A percentile compares a stretch with the other conserved stretches of the same genome.
phyloP scores from a whole-genome alignment of 2,888 invertebrate genomes.

The Ichneumoninae sp. region DNA sequence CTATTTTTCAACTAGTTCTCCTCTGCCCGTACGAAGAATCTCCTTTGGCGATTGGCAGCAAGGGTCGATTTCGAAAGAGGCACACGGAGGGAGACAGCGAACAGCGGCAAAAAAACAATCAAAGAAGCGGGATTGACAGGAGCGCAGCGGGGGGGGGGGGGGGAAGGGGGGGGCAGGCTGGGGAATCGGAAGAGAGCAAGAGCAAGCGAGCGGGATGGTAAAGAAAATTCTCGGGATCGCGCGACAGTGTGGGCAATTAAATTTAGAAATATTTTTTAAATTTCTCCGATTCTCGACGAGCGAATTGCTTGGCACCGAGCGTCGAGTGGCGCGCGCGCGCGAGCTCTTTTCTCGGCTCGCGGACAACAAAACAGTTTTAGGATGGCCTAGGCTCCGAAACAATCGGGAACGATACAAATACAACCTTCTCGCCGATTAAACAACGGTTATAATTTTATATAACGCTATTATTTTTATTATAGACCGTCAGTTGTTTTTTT shows the following conservation, averaged over 20 bases:
- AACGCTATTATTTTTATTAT: constrained; percentile 2
- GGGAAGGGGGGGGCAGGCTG: constrained; percentile 6
- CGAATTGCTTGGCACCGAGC: constrained; percentile 82
- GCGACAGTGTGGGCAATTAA: constrained; percentile 79
- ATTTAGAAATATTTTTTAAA: constrained; percentile 85
- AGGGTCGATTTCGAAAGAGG: constrained; percentile 66
- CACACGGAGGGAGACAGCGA: not conserved
- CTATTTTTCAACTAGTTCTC: constrained; percentile 66
- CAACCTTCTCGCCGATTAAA: not conserved
- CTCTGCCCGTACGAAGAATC: constrained; percentile 51
- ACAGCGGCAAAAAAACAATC: constrained; percentile 16
- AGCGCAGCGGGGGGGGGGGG: constrained; percentile 22
- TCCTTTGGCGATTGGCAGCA: constrained; percentile 65
- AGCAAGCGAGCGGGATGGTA: constrained; percentile 38
- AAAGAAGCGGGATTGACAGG: constrained; percentile 41
- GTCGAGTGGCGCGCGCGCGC: constrained; percentile 55
- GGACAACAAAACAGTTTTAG: constrained; percentile 60
- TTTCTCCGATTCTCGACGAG: constrained; percentile 83
- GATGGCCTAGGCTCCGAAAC: constrained; percentile 57
- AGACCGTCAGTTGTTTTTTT: not conserved
- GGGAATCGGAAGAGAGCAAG: constrained; percentile 21
- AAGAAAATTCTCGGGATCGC: constrained; percentile 69
- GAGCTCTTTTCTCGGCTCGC: constrained; percentile 68
- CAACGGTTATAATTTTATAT: not conserved
- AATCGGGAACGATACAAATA: constrained; percentile 39